Conservation (phyloP, 2,113 vertebrate genomes). For the Nothocercus julius region DNA sequence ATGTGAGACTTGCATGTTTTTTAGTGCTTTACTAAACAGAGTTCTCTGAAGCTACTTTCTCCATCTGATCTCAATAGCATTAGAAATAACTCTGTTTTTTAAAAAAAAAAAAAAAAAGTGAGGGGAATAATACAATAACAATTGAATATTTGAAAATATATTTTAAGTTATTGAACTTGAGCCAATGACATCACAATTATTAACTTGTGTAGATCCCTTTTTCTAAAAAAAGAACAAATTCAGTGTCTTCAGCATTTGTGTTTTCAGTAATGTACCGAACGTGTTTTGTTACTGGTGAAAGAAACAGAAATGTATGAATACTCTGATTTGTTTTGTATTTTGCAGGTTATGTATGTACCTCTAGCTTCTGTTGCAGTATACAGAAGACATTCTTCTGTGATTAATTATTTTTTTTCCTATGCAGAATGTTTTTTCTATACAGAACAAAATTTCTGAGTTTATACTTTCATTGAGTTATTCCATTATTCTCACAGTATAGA, state of each 20-base stretch:
- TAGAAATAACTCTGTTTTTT: neutral
- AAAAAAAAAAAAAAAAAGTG: too few species aligned
- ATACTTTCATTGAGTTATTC: neutral
- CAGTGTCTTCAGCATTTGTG: neutral
- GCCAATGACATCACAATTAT: neutral
- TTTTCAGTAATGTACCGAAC: neutral
- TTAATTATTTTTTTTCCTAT: neutral
- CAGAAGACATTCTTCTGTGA: neutral
- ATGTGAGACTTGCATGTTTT: neutral
- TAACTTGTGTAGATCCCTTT: neutral
- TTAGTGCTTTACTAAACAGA: neutral
- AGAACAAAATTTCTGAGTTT: neutral
- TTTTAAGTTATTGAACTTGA: neutral
- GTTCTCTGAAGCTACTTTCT: neutral
- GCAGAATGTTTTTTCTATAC: neutral
- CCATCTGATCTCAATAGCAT: neutral
- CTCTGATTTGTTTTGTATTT: neutral
- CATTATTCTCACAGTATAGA: neutral
- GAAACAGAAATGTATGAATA: neutral
- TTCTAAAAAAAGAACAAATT: neutral
- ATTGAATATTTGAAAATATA: neutral
- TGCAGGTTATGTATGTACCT: neutral
- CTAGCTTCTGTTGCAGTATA: neutral
- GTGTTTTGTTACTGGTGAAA: neutral
- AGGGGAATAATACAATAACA: neutral